Conservation (phyloP, 2,113 vertebrate genomes). For the Triplophysa tibetana region DNA sequence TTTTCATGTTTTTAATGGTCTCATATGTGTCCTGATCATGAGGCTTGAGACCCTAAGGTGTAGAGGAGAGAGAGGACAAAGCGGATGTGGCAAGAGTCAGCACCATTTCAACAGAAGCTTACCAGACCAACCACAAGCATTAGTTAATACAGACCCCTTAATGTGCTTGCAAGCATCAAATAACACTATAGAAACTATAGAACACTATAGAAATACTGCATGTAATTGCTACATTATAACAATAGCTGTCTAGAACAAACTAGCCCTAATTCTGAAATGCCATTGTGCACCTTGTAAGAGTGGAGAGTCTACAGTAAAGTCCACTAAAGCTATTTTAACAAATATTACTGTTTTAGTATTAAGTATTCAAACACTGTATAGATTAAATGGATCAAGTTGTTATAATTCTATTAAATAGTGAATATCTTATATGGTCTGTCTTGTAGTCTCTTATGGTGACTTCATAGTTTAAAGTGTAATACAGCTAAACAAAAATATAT, state of each 20-base stretch:
- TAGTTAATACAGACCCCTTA: background rate
- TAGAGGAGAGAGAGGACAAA: slow-evolving; percentile 9
- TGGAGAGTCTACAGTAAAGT: too few relatives aligned
- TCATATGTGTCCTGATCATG: slow-evolving; percentile 69
- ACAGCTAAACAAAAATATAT: too few relatives aligned
- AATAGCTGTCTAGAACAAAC: background rate
- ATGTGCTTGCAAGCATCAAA: background rate
- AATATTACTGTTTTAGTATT: too few relatives aligned
- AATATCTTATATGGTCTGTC: background rate
- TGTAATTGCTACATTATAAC: background rate
- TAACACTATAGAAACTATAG: background rate
- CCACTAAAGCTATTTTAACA: too few relatives aligned
- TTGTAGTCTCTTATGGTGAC: background rate
- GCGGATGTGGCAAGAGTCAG: slow-evolving; percentile 10
- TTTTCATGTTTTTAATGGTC: slow-evolving; percentile 65
- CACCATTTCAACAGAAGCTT: slow-evolving; percentile 5
- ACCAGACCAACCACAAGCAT: slow-evolving; percentile 61
- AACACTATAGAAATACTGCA: background rate
- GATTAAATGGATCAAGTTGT: too few relatives aligned
- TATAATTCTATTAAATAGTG: background rate
- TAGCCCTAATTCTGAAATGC: too few relatives aligned
- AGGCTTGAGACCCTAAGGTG: slow-evolving; percentile 66
- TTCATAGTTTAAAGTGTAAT: background rate
- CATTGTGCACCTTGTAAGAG: too few relatives aligned
- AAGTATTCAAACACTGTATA: too few relatives aligned